phyloP scores from a whole-genome alignment of 2,113 vertebrate species.

The Leptocoma aspasia region DNA sequence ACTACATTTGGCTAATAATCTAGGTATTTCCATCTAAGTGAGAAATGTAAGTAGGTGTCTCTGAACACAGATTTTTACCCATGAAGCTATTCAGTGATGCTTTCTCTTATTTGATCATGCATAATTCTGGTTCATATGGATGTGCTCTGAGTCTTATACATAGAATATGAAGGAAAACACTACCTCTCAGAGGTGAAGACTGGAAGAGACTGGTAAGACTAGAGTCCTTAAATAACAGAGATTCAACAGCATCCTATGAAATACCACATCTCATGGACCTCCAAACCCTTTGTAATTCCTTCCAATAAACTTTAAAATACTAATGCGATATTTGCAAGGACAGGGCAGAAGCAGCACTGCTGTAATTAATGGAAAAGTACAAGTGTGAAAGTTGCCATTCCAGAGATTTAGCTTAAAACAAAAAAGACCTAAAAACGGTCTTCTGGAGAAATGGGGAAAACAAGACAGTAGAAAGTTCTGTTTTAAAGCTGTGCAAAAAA shows the following conservation, averaged over 20 bases:
- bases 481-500: not conserved
- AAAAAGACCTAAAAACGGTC: not conserved
- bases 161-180: not conserved
- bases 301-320: not conserved
- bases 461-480: not conserved
- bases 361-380: not conserved
- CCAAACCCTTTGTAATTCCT: not conserved
- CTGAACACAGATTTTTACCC: not conserved
- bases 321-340: fast-evolving
- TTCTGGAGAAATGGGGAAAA: not conserved
- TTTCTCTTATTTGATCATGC: not conserved
- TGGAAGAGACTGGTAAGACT: not conserved
- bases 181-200: not conserved
- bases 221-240: not conserved
- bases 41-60: not conserved
- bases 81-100: not conserved
- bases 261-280: not conserved
- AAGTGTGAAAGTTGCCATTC: not conserved
- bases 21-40: not conserved
- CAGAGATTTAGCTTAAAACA: not conserved
- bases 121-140: not conserved
- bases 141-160: not conserved
- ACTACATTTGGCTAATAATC: not conserved
- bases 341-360: not conserved
- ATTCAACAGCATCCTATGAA: not conserved